These are phyloP conservation scores for Coecobrya sp. DNA, from an alignment of 2,888 invertebrate species.

Conservation along the genomic window DNA sequence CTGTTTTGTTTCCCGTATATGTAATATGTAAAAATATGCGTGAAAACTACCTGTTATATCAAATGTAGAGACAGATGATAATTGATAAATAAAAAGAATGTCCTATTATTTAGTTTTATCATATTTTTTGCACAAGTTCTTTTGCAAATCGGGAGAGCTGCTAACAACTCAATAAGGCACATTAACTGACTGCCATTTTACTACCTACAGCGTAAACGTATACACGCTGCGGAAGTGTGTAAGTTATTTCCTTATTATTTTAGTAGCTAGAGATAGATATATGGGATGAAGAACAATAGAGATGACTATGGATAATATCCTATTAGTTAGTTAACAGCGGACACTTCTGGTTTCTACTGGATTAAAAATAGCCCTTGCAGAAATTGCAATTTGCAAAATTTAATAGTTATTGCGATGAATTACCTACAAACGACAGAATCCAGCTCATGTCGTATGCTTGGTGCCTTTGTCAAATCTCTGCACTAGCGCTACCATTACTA, in stretches of 20 bases:
- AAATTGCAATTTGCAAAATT: too few species aligned
- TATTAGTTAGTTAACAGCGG: too few species aligned
- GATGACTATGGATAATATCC: neutral
- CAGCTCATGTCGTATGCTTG: neutral
- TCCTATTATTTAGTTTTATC: neutral
- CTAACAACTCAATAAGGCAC: slow-evolving; percentile 82
- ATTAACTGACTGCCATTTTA: slow-evolving; percentile 81
- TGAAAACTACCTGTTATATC: neutral
- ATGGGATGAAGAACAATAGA: neutral
- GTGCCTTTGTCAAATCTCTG: too few species aligned
- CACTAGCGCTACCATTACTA: too few species aligned
- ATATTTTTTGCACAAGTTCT: slow-evolving; percentile 7
- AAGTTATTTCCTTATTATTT: slow-evolving; percentile 4
- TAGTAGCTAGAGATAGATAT: neutral
- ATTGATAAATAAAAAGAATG: neutral
- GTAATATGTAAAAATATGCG: too few species aligned
- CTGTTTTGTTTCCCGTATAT: too few species aligned
- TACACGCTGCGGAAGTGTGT: slow-evolving; percentile 65
- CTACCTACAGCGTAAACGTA: slow-evolving; percentile 55
- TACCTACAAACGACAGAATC: neutral
- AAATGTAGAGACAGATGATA: neutral
- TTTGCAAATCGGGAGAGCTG: slow-evolving; percentile 53
- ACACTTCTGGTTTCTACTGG: too few species aligned
- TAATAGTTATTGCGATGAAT: too few species aligned
- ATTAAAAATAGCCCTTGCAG: too few species aligned